Base-by-base conservation (phyloP, 2,113 vertebrate species). In the Daphoenositta chrysoptera region DNA sequence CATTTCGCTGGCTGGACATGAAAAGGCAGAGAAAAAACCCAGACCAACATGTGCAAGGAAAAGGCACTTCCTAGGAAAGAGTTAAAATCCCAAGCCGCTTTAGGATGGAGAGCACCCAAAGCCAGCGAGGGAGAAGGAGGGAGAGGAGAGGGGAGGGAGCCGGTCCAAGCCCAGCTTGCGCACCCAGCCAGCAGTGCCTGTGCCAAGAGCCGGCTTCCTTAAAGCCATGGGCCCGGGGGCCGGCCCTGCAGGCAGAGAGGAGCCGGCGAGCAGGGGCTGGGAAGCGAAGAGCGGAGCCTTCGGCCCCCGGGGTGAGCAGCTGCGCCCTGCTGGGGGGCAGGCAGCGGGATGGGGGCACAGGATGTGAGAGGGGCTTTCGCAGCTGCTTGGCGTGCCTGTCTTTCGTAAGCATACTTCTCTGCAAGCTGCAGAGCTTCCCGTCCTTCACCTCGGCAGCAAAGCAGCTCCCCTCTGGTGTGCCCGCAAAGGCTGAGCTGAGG, bases 11-110 rank as follows among this genome's bases (percentile, higher is more conserved):
- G 18, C 30, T 7, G 35, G 42, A 73, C 81, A 39, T 0, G 2
- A 90, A 93, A 88, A 83, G 26, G n/a, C 12, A 13, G 47, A 42
- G 51, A 1, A 10, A 53, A 50, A 65, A 13, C 28, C 24, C 11
- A 56, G 26, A 39, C 3, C 22, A 28, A 61, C 24, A 15, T 3
- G 6, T 4, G 26, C 35, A 53, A 88, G 15, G 83, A 60, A 66
- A 73, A 86, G 30, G 26, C 24, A 5, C 58, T 72, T 63, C 21
- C 86, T 56, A 97, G 80, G 95, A 96, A 97, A 95, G 95, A 89
- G 96, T 97, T 97, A 97, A 97, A 97, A 96, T 77, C 71, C 63
- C 58, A 89, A 92, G 66, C 40, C 30, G 4, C 31, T 92, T 91
- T 94, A 40, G 75, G 28, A 53, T 40, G 77, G 81, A 76, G 91